Evolutionary conservation across 1,140 invertebrate species (phyloP), one percentile per base, ranked within the genome.

Genomic region (Nautilus pompilius): DNA sequence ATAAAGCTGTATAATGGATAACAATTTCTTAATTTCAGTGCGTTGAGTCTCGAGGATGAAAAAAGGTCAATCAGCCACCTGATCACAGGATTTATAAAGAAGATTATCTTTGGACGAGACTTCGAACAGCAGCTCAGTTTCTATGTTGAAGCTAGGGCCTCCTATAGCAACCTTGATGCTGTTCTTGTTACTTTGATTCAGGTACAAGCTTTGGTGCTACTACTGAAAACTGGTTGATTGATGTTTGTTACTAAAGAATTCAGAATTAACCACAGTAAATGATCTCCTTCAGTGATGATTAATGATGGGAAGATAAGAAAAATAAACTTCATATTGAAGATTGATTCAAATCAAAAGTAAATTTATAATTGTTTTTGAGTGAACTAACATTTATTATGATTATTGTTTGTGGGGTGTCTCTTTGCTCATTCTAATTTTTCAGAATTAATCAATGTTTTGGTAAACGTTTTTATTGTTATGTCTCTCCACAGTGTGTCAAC

Each of bases 31-130:
- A 63, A 71, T 80, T 83, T 26, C 72, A 95, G 91, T 81, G 92
- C 93, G 1, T 82, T 96, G n/a, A 94, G 92, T 1, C 89, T 96
- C 3, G 93, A 96, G 56, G 96, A 98, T 83, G 95, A 98, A 80
- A 89, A 89, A 57, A 88, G 93, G 66, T 88, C 91, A 79, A 92
- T 96, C 53, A 89, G 91, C 6, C 87, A 89, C 63, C 82, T 97
- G 24, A 92, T 98, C 57, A 91, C 89, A 67, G 87, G 87, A 65
- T 89, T 95, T 64, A 87, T 98, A 20, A 86, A 88, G 71, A 87
- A 87, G 56, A 90, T 97, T 5, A 87, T 90, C 68, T 94, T 91
- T 80, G 90, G 91, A 30, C 83, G 89, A 41, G 91, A 97, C 82
- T 90, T 93, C 80, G 93, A 96, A 80, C 90, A 91, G 72, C 92